phyloP scores from a whole-genome alignment of 2,113 vertebrate species.

The Pogonocichla stellata region DNA sequence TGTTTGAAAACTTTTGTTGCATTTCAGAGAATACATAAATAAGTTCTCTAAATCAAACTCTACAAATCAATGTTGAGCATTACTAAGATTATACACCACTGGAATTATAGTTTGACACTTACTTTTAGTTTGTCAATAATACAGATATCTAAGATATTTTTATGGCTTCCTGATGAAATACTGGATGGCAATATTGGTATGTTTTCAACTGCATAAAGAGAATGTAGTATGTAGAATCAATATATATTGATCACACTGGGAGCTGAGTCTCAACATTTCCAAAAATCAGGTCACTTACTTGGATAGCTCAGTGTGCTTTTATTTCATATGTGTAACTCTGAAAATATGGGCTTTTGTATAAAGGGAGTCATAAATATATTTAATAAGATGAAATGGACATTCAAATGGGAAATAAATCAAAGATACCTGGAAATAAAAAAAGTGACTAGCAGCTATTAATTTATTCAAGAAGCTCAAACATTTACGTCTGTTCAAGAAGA shows the following conservation, averaged over 20 bases:
- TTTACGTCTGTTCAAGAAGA: not conserved
- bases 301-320: not conserved
- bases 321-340: not conserved
- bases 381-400: not conserved
- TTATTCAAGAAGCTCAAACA: not conserved
- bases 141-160: slow-evolving; percentile 24
- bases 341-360: not conserved
- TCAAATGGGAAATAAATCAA: not conserved
- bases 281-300: slow-evolving; percentile 28
- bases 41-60: slow-evolving; percentile 33
- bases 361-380: not conserved
- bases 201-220: slow-evolving; percentile 32
- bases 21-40: slow-evolving; percentile 1
- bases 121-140: slow-evolving; percentile 39
- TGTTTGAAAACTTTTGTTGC: slow-evolving; percentile 11
- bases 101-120: slow-evolving; percentile 32
- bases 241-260: slow-evolving; percentile 12
- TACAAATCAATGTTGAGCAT: slow-evolving; percentile 40
- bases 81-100: not conserved
- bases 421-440: not conserved
- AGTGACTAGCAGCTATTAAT: not conserved
- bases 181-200: not conserved
- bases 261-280: slow-evolving; percentile 11
- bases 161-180: slow-evolving; percentile 46
- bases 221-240: slow-evolving; percentile 19